These are phyloP conservation scores for Oceanites oceanicus DNA, from an alignment of 2,113 vertebrate genomes.

Conservation along the genomic window DNA sequence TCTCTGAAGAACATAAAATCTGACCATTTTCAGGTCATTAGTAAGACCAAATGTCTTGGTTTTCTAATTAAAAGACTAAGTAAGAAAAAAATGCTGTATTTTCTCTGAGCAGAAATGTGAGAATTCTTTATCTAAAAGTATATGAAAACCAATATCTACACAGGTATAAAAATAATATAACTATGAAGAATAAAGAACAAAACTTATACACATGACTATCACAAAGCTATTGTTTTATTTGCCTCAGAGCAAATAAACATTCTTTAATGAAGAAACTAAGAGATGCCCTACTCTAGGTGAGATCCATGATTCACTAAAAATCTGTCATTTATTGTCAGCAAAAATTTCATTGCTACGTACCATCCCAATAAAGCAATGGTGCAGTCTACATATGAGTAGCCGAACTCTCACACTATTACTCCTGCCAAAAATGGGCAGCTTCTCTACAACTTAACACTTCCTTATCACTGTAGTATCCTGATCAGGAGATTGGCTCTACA, in stretches of 20 bases:
- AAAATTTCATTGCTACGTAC: background rate
- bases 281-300: background rate
- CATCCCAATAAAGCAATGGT: background rate
- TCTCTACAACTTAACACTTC: background rate
- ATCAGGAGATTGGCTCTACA: background rate
- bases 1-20: background rate
- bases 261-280: background rate
- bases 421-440: background rate
- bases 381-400: background rate
- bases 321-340: background rate
- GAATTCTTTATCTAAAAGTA: background rate
- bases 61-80: background rate
- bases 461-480: background rate
- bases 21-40: background rate
- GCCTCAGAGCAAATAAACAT: background rate
- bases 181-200: background rate
- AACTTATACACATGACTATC: background rate
- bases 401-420: background rate
- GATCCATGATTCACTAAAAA: background rate
- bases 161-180: background rate
- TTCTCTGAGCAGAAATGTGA: background rate
- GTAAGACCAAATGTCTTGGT: background rate
- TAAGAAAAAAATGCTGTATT: background rate
- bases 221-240: background rate
- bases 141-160: background rate